Evolutionary conservation across 2,797 vertebrate genomes (phyloP).

Genomic region (Novumbra hubbsi): DNA sequence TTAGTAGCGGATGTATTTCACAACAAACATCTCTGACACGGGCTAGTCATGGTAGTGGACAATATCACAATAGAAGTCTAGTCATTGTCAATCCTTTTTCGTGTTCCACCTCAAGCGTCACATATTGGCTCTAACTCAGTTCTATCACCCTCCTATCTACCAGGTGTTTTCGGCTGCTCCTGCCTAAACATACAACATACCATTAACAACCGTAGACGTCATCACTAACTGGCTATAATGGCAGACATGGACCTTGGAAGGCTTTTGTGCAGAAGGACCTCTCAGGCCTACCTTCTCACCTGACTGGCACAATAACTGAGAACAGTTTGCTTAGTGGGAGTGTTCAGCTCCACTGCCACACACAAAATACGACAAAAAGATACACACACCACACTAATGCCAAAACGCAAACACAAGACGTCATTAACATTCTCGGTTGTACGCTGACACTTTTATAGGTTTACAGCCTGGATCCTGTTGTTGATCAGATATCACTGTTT

Average conservation of each 20-base stretch:
- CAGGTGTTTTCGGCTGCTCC: constrained; percentile 41
- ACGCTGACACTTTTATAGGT: constrained; percentile 66
- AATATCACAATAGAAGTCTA: too few species aligned
- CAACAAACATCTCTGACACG: too few species aligned
- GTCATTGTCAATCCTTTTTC: too few species aligned
- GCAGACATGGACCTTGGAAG: constrained; percentile 52
- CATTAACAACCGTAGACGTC: constrained; percentile 17
- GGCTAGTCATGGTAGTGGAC: too few species aligned
- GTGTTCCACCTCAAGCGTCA: too few species aligned
- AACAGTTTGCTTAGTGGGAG: constrained; percentile 44
- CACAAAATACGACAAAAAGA: background rate
- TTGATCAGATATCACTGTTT: constrained; percentile 48
- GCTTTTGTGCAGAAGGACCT: constrained; percentile 46
- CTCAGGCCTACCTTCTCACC: constrained; percentile 34
- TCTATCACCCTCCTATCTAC: constrained; percentile 51
- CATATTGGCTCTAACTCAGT: background rate
- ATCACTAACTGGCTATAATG: constrained; percentile 47
- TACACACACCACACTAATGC: constrained; percentile 19
- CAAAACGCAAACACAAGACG: constrained; percentile 27
- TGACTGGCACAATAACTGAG: constrained; percentile 25
- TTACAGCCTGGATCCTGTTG: constrained; percentile 58
- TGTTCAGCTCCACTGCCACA: constrained; percentile 59
- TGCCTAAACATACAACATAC: constrained; percentile 48
- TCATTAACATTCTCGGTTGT: constrained; percentile 56
- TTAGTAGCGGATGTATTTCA: too few species aligned